Evolutionary conservation across 1,140 invertebrate genomes (phyloP), one percentile per base, ranked within the genome.

Genomic region (Diuraphis noxia): DNA sequence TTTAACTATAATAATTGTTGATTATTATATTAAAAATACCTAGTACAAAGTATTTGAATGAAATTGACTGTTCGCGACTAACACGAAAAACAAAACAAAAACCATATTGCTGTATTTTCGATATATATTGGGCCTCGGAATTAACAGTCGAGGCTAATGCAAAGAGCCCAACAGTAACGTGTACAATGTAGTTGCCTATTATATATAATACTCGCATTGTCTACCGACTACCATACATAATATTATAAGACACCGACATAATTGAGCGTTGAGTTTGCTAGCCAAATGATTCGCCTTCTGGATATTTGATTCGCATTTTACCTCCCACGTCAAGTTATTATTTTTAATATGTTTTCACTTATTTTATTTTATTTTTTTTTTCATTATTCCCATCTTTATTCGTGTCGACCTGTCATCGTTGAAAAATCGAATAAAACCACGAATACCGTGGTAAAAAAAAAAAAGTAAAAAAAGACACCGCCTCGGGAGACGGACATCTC

Each of bases 381-480:
- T 91, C 77, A 82, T 91, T 40, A 49, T 91, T 91, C 89, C 43
- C 77, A 8, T 91, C 89, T 91, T 82, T 91, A 91, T 91, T 91
- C 89, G 89, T 91, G 89, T 91, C 89, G 89, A 91, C 89, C 89
- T 91, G 89, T 91, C 89, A 91, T 91, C 89, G 89, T 91, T 91
- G 89, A 91, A 91, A 91, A 91, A 91, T 91, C 89, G 89, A 91
- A 91, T 91, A 82, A 91, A 82, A 91, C 89, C 77, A 82, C 89
- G 89, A 81, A 72, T 36, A 46, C 41, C 56, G 88, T 79, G 72
- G 41, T 43, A 82, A 91, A 91, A 81, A 81, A 82, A 81, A 82
- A 89, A 89, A 81, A n/a, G 17, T 13, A 88, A 56, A 88, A 41
- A 72, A 79, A 91, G 77, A 91, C 89, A 49, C 89, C 89, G 89